phyloP scores from a whole-genome alignment of 53 echinoderm and acorn worm species.

The Echinarachnius parma region DNA sequence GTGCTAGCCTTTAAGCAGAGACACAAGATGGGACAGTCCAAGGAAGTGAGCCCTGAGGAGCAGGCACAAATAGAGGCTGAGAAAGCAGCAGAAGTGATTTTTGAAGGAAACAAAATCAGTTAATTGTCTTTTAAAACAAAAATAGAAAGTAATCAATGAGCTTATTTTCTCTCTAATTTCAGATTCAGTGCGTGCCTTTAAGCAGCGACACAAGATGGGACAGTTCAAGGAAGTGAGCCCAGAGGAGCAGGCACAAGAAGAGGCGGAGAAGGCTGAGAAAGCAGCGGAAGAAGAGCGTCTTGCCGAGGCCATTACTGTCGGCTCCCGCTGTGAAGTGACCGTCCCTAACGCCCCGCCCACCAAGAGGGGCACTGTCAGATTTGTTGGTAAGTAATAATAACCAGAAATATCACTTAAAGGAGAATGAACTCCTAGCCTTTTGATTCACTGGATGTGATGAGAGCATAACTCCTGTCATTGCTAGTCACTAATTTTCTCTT shows the following conservation, averaged over 20 bases:
- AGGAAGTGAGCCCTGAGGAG: slow-evolving; percentile 77
- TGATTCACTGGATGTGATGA: no score
- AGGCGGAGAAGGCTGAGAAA: slow-evolving; percentile 62
- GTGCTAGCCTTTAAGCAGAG: slow-evolving; percentile 88
- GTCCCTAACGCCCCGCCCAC: slow-evolving; percentile 75
- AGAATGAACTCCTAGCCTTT: no score
- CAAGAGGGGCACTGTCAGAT: slow-evolving; percentile 91
- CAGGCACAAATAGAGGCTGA: slow-evolving; percentile 58
- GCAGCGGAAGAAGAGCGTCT: slow-evolving; percentile 63
- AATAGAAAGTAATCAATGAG: no score
- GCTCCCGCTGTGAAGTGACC: slow-evolving; percentile 79
- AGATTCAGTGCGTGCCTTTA: slow-evolving; percentile 94
- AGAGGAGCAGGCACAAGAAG: slow-evolving; percentile 65
- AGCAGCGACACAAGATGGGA: slow-evolving; percentile 86
- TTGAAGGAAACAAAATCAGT: no score
- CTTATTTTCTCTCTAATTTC: no score
- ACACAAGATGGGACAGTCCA: slow-evolving; percentile 85
- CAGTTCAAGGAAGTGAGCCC: slow-evolving; percentile 76
- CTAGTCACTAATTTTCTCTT: no score
- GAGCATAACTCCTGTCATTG: no score
- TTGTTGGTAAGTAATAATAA: slow-evolving; percentile 82
- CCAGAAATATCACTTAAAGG: no score
- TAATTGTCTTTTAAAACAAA: no score
- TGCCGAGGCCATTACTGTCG: slow-evolving; percentile 58
- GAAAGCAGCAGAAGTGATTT: slow-evolving; percentile 58